Conservation (phyloP, 1,140 invertebrate species). For the Euura lappo region DNA sequence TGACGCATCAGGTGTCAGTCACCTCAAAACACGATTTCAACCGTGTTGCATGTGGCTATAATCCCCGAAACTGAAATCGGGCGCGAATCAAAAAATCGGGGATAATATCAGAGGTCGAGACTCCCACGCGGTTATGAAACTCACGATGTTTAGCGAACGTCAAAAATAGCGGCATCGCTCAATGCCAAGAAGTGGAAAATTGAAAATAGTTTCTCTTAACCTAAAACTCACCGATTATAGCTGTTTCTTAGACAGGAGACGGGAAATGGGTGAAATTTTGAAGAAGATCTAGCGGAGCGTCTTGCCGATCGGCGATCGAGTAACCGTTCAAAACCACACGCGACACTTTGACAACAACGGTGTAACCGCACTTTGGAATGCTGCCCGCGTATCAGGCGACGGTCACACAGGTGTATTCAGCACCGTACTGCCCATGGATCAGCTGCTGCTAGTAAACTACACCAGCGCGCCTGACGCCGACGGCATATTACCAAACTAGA, state of each 20-base stretch:
- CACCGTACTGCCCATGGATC: neutral
- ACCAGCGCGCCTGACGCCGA: neutral
- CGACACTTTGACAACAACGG: neutral
- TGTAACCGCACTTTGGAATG: neutral
- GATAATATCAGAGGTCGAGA: neutral
- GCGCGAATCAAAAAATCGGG: neutral
- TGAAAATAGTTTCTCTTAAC: too few species aligned
- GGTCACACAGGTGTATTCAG: neutral
- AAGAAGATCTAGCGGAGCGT: neutral
- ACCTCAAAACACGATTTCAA: slow-evolving; percentile 38
- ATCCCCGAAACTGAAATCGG: neutral
- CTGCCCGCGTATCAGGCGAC: neutral
- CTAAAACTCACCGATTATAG: too few species aligned
- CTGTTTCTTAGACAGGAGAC: neutral
- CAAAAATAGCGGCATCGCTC: neutral
- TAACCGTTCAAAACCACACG: neutral
- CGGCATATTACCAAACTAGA: neutral
- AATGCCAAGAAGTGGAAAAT: too few species aligned
- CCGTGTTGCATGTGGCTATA: neutral
- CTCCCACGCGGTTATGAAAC: neutral
- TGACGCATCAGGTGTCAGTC: slow-evolving; percentile 63
- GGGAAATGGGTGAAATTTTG: neutral
- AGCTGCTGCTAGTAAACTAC: neutral
- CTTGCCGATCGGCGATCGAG: neutral
- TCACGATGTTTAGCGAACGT: neutral